A percentile compares a stretch with the other conserved stretches of the same genome.
Evolutionary conservation across 2,888 invertebrate species (phyloP).

Genomic region (Pristionchus mayeri): DNA sequence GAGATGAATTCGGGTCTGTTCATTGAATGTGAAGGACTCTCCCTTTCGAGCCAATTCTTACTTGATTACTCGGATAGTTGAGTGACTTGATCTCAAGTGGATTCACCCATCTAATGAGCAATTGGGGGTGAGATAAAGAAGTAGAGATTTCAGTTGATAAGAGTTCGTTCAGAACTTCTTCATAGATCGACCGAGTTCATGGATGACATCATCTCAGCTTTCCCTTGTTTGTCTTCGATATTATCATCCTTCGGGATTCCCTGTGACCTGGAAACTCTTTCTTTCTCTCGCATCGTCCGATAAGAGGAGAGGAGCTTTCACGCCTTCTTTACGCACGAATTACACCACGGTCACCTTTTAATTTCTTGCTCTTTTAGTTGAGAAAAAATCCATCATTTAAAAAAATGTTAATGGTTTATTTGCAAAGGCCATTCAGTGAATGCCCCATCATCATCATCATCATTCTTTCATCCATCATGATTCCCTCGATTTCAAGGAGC

Average conservation of each 20-base stretch:
- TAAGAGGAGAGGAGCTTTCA: too few relatives aligned
- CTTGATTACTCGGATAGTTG: conserved; percentile 1
- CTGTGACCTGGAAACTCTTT: conserved; percentile 10
- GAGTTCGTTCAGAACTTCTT: background rate
- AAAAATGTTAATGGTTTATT: too few relatives aligned
- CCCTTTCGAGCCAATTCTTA: background rate
- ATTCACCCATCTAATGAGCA: background rate
- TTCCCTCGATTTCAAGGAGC: background rate
- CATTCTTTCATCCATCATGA: conserved; percentile 19
- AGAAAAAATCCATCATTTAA: too few relatives aligned
- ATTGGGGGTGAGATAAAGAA: background rate
- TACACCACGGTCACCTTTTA: background rate
- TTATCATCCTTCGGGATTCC: background rate
- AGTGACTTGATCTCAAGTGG: conserved; percentile 38
- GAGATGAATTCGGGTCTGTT: conserved; percentile 14
- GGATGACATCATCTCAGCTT: background rate
- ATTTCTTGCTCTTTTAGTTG: too few relatives aligned
- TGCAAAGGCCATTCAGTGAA: too few relatives aligned
- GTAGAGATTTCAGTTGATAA: background rate
- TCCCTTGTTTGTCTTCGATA: background rate
- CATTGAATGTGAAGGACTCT: conserved; percentile 6
- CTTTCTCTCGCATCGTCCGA: background rate
- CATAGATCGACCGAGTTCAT: background rate
- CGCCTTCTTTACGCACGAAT: conserved; percentile 9
- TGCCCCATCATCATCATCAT: too few relatives aligned